Percentiles rank a stretch among this genome's conserved stretches.
These are phyloP conservation scores for Drosophila setosimentum DNA, from an alignment of 2,888 invertebrate species.

Conservation along the genomic window DNA sequence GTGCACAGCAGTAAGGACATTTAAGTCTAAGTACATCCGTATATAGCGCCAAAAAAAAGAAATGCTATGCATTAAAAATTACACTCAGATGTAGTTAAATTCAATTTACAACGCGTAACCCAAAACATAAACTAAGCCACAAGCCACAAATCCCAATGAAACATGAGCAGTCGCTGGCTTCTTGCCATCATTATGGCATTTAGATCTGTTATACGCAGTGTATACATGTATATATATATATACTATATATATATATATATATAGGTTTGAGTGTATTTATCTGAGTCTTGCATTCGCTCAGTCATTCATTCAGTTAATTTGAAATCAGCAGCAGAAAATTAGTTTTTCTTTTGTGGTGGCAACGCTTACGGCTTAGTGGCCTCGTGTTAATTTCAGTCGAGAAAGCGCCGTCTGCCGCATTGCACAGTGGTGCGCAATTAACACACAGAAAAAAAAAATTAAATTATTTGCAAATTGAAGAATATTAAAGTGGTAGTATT, in stretches of 20 bases:
- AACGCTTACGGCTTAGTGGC: slow-evolving; percentile 58
- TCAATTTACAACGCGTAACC: slow-evolving; percentile 23
- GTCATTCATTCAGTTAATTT: slow-evolving; percentile 81
- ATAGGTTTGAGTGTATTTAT: slow-evolving; percentile 39
- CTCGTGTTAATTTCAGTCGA: slow-evolving; percentile 41
- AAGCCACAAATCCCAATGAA: slow-evolving; percentile 36
- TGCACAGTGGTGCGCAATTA: slow-evolving; percentile 39
- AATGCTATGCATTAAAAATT: slow-evolving; percentile 1
- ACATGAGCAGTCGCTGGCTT: slow-evolving; percentile 29
- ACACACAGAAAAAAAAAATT: background rate
- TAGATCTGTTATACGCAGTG: slow-evolving; percentile 9
- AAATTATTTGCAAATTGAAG: background rate
- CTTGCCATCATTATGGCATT: slow-evolving; percentile 41
- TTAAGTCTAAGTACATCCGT: slow-evolving; percentile 12
- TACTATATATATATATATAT: background rate
- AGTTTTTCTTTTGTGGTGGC: slow-evolving; percentile 69
- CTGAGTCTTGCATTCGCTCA: slow-evolving; percentile 51
- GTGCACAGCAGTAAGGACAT: slow-evolving; percentile 33
- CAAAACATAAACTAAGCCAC: slow-evolving; percentile 27
- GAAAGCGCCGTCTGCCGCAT: slow-evolving; percentile 5
- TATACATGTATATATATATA: background rate
- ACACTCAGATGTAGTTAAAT: slow-evolving; percentile 13
- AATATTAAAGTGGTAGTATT: background rate
- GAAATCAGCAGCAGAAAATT: slow-evolving; percentile 84
- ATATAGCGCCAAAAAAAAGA: background rate